Conservation (phyloP, 2,113 vertebrate genomes). For the Passer montanus region DNA sequence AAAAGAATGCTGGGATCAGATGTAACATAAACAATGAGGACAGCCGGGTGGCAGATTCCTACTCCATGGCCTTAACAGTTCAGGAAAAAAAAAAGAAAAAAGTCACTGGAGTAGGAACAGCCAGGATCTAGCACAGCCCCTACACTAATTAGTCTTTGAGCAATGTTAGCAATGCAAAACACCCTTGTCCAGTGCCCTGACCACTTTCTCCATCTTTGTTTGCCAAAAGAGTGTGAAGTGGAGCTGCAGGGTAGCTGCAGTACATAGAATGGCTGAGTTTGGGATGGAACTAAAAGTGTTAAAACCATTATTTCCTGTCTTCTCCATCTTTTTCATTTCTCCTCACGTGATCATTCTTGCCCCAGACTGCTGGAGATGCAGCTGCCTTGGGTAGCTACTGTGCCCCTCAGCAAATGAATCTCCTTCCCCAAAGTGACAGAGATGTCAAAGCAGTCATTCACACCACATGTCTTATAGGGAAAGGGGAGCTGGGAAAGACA, state of each 20-base stretch:
- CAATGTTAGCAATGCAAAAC: not conserved
- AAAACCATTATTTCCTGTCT: not conserved
- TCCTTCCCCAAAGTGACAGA: not conserved
- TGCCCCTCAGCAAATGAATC: not conserved
- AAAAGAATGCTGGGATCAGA: not conserved
- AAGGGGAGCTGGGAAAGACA: not conserved
- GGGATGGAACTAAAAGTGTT: not conserved
- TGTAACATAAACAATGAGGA: not conserved
- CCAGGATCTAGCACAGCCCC: not conserved
- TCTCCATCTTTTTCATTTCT: not conserved
- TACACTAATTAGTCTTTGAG: not conserved
- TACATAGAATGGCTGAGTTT: not conserved
- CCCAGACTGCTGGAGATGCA: not conserved
- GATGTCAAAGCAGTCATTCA: not conserved
- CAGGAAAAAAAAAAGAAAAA: not conserved
- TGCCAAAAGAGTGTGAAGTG: not conserved
- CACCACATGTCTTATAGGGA: not conserved
- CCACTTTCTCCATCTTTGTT: not conserved
- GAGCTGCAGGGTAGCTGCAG: not conserved
- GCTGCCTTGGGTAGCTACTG: not conserved
- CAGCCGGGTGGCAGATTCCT: not conserved
- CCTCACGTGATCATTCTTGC: not conserved
- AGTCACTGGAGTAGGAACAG: not conserved
- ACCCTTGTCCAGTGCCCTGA: not conserved
- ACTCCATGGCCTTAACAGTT: not conserved